Percentiles rank a stretch among this genome's conserved stretches.
Evolutionary conservation across 2,113 vertebrate genomes (phyloP).

Genomic region (Actenoides lindsayi): DNA sequence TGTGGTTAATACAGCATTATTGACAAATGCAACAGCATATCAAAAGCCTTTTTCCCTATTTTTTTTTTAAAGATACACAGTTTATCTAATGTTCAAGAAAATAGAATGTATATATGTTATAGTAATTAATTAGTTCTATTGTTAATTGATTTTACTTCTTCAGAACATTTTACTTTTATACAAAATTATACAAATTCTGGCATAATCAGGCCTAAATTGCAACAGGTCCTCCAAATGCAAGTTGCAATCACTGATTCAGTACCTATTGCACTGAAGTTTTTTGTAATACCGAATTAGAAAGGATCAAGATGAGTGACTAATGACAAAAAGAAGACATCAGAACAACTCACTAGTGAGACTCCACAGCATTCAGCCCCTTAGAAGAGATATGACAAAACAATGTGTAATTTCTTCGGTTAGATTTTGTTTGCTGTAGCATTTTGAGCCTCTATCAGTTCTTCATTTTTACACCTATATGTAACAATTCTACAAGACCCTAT

Average conservation of each 20-base stretch:
- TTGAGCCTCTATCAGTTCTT: neutral
- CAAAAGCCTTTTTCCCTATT: neutral
- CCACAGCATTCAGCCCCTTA: neutral
- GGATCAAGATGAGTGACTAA: neutral
- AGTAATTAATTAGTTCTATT: neutral
- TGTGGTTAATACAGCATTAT: neutral
- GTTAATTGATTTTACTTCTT: neutral
- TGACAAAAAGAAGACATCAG: neutral
- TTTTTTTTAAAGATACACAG: neutral
- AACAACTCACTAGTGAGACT: neutral
- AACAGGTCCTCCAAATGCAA: neutral
- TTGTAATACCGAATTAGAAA: neutral
- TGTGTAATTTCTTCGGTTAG: neutral
- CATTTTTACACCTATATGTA: neutral
- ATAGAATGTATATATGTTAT: neutral
- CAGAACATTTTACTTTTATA: neutral
- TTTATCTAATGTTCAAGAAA: neutral
- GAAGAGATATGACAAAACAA: neutral
- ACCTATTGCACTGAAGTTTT: neutral
- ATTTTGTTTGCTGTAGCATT: neutral
- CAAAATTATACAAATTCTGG: neutral
- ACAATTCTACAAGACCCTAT: neutral
- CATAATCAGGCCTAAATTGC: neutral
- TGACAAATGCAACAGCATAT: neutral
- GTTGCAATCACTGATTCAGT: conserved; percentile 1